Base-by-base conservation (phyloP, 2,888 invertebrate species). In the Chrysolina haemoptera region DNA sequence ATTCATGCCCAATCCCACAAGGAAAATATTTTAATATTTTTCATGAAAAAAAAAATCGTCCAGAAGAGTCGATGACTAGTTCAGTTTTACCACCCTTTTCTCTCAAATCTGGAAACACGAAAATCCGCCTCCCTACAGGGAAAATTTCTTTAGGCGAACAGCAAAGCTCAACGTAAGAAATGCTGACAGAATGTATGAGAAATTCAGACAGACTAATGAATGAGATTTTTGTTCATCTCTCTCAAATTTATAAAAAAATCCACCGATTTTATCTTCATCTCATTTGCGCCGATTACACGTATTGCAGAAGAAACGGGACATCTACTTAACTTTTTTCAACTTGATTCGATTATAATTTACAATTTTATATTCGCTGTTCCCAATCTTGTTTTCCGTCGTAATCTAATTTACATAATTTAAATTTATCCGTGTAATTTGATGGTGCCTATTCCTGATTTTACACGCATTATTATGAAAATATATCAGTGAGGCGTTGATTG, bases 381-480 rank as follows among this genome's bases (percentile, higher is more conserved):
- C 50, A 18, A 50, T 50, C 50, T 50, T 50, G 50, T 50, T 46
- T 6, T 46, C 14, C 14, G n/a, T 14, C 46, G 46, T 46, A 2
- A 46, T 14, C 18, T 10, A n/a, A 50, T 50, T 50, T 50, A 18
- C 50, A 50, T 50, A 50, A 50, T 50, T 50, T 50, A 18, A 50
- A 16, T 50, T 50, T n/a, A 14, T 50, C 10, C 11, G 50, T 50
- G 50, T 18, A 50, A 50, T 50, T 50, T 18, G 14, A 18, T 50
- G 9, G 18, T 50, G n/a, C 50, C 18, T 50, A 50, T 50, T 18
- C 50, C 50, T n/a, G n/a, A 50, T 50, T 50, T 16, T n/a, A 9
- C 18, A 50, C 18, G 18, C 50, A 50, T 16, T 16, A 50, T 50
- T 50, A 50, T 50, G 50, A 18, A 1, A 50, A 50, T 50, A 9